Evolutionary conservation across 2,797 vertebrate species (phyloP), one percentile per base, ranked within the genome.

Genomic region (Acanthis flammea): DNA sequence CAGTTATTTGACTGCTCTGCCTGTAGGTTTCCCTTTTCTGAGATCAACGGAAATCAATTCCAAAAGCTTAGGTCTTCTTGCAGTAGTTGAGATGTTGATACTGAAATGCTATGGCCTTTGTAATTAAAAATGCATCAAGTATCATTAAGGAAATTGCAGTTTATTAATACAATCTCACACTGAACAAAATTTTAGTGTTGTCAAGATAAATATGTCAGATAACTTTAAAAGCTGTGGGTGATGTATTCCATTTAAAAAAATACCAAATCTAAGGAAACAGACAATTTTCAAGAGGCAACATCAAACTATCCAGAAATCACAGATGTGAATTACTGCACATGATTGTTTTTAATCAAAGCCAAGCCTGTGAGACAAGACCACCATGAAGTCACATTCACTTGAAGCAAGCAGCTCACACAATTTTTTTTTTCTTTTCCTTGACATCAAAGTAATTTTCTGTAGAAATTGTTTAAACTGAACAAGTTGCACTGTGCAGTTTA

Each of bases 41-140:
- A 93, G 79, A 91, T 63, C 68, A 96, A 62, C 63, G 87, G 39
- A 88, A 93, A 92, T 96, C 39, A 90, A 58, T 91, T 93, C 57
- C 33, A 92, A 88, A 96, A 79, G 39, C 58, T 78, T 50, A 67
- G 50, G 30, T 80, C 70, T 80, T 70, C 48, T 51, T 87, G 60
- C 37, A 55, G 22, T 42, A 35, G 47, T n/a, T 2, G 12, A 87
- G 62, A 60, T 7, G 2, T 54, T 88, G 78, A 55, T 82, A 89
- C 37, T 77, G 77, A 95, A 93, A 76, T 28, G 63, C 75, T 76
- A 75, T 28, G 67, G 51, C 45, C 45, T 88, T 95, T 95, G 76
- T 78, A 95, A 96, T 95, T 96, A 89, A 88, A 95, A 92, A 82
- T 1, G 5, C 55, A 68, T 94, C 47, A 55, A 90, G 33, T 81